Base-by-base conservation (phyloP, 2,888 invertebrate species). In the Agrilus cyanescens region DNA sequence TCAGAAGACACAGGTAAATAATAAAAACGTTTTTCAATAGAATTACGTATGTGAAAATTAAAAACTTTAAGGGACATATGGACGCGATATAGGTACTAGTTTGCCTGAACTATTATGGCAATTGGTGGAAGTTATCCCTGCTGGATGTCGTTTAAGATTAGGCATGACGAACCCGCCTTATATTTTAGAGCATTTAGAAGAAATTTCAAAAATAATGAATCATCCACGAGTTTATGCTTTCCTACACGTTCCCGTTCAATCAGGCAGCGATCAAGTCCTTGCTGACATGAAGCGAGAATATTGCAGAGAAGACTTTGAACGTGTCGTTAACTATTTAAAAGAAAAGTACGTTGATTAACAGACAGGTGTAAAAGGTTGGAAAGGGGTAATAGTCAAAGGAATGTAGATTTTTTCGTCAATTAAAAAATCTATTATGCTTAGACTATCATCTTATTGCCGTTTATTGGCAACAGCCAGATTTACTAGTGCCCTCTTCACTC, bases 81-180 rank as follows among this genome's bases (percentile, higher is more conserved):
- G 98, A 0, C 78, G 88, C 43, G 97, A 97, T 62, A 91, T 97
- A 49, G 93, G 85, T 16, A 79, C 83, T 0, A 85, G 82, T 0
- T 68, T 98, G 34, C 95, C 96, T 0, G 82, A 84, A 61, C 69
- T 98, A 38, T 70, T 98, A 16, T 80, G 85, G 78, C 69, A 78
- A 60, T 69, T 98, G n/a, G 85, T 96, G 0, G 78, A 84, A 41
- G 77, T 80, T 12, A 76, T 85, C 42, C 84, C 85, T 0, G 68
- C 78, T 32, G 81, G 82, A 6, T 86, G 87, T 53, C 76, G 85
- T 65, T 73, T 93, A 57, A 75, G 95, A 37, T 74, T 96, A 25
- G 98, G 97, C 12, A 98, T 97, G 93, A 97, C 96, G 38, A 97
- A 97, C 71, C 97, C 97, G 0, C 97, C 97, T 0, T 98, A 98